These are phyloP conservation scores for Cossypha heuglini DNA, from an alignment of 2,797 vertebrate species.

Conservation along the genomic window DNA sequence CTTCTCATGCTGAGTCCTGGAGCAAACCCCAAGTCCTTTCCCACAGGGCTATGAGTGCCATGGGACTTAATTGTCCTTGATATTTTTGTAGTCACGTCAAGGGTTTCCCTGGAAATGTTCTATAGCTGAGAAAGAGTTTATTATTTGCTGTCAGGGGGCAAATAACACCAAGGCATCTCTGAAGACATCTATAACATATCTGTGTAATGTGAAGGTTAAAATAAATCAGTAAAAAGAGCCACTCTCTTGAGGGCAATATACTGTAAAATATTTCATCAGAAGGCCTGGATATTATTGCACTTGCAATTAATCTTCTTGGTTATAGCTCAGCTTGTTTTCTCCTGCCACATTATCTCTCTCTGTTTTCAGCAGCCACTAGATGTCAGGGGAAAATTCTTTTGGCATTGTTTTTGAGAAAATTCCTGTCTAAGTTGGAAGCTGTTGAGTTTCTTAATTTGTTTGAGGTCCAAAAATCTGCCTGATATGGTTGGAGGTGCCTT, in stretches of 20 bases:
- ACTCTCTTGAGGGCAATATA: conserved; percentile 49
- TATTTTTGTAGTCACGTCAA: conserved; percentile 22
- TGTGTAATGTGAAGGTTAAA: conserved; percentile 49
- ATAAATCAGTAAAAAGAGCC: conserved; percentile 62
- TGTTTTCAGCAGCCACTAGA: background rate
- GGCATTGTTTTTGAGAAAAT: background rate
- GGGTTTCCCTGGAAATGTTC: conserved; percentile 41
- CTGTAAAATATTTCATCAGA: conserved; percentile 66
- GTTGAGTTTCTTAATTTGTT: rapidly evolving
- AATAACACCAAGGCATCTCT: conserved; percentile 38
- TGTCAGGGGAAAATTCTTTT: background rate
- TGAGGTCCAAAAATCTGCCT: background rate
- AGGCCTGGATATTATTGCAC: conserved; percentile 49
- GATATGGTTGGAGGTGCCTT: background rate
- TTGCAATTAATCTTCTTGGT: conserved; percentile 63
- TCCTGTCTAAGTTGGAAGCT: background rate
- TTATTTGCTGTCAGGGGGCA: conserved; percentile 46
- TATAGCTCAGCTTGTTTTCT: background rate
- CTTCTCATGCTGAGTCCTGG: conserved; percentile 28
- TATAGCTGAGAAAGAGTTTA: conserved; percentile 52
- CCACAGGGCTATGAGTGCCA: background rate
- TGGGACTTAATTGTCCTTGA: conserved; percentile 35
- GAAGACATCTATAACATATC: conserved; percentile 16
- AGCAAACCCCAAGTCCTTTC: background rate
- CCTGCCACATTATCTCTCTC: background rate